phyloP scores from a whole-genome alignment of 2,113 vertebrate species.

The Centropristis striata region DNA sequence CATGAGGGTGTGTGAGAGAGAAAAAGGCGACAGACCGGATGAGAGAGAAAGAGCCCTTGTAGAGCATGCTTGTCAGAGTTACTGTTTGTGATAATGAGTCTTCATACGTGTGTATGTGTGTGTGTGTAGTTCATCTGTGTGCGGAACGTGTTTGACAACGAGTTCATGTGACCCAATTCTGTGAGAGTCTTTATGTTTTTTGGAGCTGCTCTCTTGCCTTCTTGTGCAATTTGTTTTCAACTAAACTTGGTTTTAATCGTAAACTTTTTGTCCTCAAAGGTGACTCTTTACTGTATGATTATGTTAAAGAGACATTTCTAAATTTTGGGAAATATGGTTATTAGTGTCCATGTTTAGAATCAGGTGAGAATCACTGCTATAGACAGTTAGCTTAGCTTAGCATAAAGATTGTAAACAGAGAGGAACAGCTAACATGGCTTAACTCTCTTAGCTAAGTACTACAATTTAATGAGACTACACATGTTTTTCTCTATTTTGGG shows the following conservation, averaged over 20 bases:
- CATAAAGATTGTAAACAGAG: no score
- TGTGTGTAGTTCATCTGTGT: slow-evolving; percentile 5
- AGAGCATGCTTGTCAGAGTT: slow-evolving; percentile 38
- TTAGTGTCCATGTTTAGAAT: no score
- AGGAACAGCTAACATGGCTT: no score
- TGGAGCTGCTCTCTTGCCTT: background rate
- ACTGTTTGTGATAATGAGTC: slow-evolving; percentile 52
- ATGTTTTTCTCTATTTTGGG: no score
- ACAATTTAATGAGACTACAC: no score
- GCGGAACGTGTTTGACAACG: slow-evolving; percentile 8
- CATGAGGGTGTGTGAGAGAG: slow-evolving; percentile 23
- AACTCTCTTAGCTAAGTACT: no score
- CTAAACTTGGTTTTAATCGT: background rate
- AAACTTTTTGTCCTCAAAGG: background rate
- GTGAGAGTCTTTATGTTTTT: background rate
- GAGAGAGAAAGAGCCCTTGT: slow-evolving; percentile 19
- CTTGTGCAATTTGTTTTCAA: background rate
- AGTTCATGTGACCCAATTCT: background rate
- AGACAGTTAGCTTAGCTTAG: no score
- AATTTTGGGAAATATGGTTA: no score
- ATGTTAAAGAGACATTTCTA: background rate
- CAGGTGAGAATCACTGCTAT: no score
- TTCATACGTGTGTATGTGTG: slow-evolving; percentile 8
- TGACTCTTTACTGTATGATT: background rate
- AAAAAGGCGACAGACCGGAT: slow-evolving; percentile 20